Conservation (phyloP, 2,113 vertebrate genomes). For the Epinephelus cyanopodus region DNA sequence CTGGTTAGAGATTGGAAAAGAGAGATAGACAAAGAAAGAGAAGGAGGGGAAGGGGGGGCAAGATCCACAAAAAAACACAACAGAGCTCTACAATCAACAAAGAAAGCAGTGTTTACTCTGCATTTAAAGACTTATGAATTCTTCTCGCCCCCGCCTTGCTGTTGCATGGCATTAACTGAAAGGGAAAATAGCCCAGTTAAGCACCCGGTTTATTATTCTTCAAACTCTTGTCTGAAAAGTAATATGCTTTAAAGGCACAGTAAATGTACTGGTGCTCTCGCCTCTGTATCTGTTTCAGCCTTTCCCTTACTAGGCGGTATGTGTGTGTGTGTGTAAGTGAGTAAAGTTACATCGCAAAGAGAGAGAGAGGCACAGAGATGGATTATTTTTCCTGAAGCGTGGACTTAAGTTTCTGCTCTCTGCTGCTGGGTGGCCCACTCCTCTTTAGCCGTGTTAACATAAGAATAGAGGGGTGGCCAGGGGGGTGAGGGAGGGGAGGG, state of each 20-base stretch:
- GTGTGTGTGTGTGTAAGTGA: conserved; percentile 55
- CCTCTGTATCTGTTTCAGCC: conserved; percentile 58
- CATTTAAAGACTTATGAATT: conserved; percentile 85
- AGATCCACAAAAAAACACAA: conserved; percentile 64
- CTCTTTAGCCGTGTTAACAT: conserved; percentile 86
- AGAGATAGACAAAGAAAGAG: conserved; percentile 47
- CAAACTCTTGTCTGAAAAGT: conserved; percentile 82
- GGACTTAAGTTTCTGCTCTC: conserved; percentile 81
- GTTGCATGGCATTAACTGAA: conserved; percentile 78
- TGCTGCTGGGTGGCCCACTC: conserved; percentile 86
- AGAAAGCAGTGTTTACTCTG: conserved; percentile 86
- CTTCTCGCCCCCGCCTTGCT: conserved; percentile 69
- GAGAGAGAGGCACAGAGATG: conserved; percentile 62
- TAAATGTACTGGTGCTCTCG: conserved; percentile 61
- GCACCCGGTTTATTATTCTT: conserved; percentile 87
- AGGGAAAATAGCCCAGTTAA: conserved; percentile 82
- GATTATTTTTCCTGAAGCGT: conserved; percentile 84
- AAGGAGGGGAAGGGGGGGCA: conserved; percentile 32
- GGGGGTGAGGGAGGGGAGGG: conserved; percentile 39
- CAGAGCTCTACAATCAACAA: conserved; percentile 83
- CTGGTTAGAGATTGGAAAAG: conserved; percentile 42
- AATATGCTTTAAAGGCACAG: conserved; percentile 82
- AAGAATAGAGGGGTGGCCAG: conserved; percentile 81
- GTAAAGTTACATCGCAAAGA: conserved; percentile 74
- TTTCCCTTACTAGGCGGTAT: conserved; percentile 42